Evolutionary conservation across 2,888 invertebrate species (phyloP), one percentile per base, ranked within the genome.

Genomic region (Stegana nigrithorax): DNA sequence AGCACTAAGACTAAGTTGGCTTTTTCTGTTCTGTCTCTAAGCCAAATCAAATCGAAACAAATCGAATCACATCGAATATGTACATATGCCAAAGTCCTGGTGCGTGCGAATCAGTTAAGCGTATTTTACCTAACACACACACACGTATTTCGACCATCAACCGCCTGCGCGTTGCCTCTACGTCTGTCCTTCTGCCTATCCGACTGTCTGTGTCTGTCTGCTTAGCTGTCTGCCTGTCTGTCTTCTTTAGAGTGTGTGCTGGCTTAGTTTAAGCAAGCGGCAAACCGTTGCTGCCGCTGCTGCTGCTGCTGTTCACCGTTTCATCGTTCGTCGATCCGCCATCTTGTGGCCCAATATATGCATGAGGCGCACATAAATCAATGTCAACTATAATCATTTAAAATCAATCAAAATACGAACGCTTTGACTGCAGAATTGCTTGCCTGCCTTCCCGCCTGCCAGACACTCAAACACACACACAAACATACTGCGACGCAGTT

Each of bases 341-440:
- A 75, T 77, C 74, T 80, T 81, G 70, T 76, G 78, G 74, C 79
- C 79, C 82, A 81, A 78, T 81, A 80, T 81, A 81, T 78, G 77
- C 77, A 76, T 77, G 78, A 71, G 75, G 70, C 78, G 72, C 73
- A 77, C 82, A 84, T 83, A 81, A 82, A 83, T 83, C 83, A 83
- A 81, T 83, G 83, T 83, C 83, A 84, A 80, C 83, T 78, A 80
- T 83, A 82, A 82, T 82, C 81, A 82, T 83, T 80, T 81, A 83
- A 84, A 83, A 83, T 83, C 83, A 83, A 83, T 83, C 83, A 83
- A 84, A 84, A 80, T 83, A 71, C 83, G 78, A 82, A 81, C 81
- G 81, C 81, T 79, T 80, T 80, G 80, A 78, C 81, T 81, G 75
- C 75, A 76, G 75, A 76, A 76, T 76, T 76, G 80, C 78, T 78